Base-by-base conservation (phyloP, 2,888 invertebrate species). In the Druceiella hillmani region DNA sequence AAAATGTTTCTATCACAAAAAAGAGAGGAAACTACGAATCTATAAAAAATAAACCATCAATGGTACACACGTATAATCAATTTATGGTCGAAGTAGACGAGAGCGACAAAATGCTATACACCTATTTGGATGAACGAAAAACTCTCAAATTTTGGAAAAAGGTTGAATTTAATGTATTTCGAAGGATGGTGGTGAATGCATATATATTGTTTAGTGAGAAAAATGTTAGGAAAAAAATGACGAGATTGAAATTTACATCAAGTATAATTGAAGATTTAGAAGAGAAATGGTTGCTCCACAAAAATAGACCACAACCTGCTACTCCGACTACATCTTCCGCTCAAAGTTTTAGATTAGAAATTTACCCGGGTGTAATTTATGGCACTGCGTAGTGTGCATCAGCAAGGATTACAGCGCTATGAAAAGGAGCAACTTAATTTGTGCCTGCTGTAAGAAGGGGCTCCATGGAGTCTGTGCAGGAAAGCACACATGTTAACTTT, bases 91-190 rank as follows among this genome's bases (percentile, higher is more conserved):
- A 50, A 22, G 43, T 52, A 22, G 50, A 53, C 40, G 44, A 44
- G 31, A 52, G 48, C 28, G 52, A 52, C 30, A 50, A 45, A 41
- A 52, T 51, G 50, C 26, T 50, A 13, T 52, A 46, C 32, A 32
- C 38, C 4, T 52, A 51, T 29, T 45, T 51, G 26, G 52, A 52
- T 37, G 48, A 51, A 45, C 31, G 49, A 41, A 45, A 45, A 41
- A 36, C 46, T 4, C 15, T 50, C 7, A 50, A 52, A 45, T 51
- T 40, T 44, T 52, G 50, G 48, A 52, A 51, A 31, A 53, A 51
- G 42, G 45, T 51, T 30, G 45, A 44, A 20, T 49, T 52, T 43
- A 49, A 47, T 40, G 46, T 50, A 31, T 49, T 52, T 41, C 38
- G 44, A 24, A 43, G 45, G 41, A 50, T 50, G 51, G 45, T 51